phyloP scores from a whole-genome alignment of 2,113 vertebrate genomes.

The Vireo altiloquus region DNA sequence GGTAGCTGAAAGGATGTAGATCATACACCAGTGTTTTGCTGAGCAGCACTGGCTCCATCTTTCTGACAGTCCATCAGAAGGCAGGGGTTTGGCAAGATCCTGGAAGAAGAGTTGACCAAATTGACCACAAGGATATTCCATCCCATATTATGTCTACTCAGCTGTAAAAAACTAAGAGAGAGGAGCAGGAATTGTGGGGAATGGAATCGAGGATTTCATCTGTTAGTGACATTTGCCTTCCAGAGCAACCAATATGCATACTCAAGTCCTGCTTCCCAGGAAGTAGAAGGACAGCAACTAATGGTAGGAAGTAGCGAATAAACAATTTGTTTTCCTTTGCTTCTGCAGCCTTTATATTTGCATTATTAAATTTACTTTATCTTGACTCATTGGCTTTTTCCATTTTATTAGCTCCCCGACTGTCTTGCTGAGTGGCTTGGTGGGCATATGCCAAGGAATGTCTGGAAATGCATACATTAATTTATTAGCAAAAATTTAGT shows the following conservation, averaged over 20 bases:
- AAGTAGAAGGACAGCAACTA: not conserved
- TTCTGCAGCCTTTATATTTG: not conserved
- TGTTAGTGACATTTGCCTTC: not conserved
- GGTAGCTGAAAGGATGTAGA: not conserved
- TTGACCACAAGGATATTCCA: not conserved
- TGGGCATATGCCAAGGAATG: not conserved
- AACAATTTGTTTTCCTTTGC: not conserved
- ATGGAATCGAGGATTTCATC: not conserved
- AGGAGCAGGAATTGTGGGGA: not conserved
- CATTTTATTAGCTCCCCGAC: not conserved
- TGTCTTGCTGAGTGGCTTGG: not conserved
- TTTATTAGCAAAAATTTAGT: not conserved
- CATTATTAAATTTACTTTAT: not conserved
- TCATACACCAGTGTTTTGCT: not conserved
- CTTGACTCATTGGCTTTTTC: not conserved
- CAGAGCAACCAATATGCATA: accelerated
- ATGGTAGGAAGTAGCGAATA: not conserved
- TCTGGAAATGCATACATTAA: not conserved
- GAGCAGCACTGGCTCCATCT: not conserved
- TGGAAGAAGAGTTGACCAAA: not conserved
- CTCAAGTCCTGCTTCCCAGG: not conserved
- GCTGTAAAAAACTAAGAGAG: not conserved
- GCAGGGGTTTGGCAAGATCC: not conserved
- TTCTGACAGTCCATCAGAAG: not conserved
- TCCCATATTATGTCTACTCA: not conserved